Percentiles rank a stretch among this genome's conserved stretches.
Conservation (phyloP, 2,888 invertebrate species). For the Cosmia pyralina region DNA sequence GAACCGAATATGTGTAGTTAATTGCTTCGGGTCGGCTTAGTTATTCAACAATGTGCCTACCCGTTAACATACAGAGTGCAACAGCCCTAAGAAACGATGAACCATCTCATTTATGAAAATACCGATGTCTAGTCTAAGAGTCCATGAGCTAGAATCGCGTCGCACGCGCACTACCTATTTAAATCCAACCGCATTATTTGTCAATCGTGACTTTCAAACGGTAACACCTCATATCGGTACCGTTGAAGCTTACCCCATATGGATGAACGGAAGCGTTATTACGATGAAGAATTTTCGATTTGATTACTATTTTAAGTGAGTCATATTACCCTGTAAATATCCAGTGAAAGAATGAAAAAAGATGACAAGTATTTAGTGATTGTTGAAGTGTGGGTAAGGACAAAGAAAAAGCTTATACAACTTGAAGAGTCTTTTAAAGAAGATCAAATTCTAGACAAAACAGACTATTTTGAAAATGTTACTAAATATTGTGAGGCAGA, state of each 20-base stretch:
- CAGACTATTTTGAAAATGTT: neutral
- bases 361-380: neutral
- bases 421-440: neutral
- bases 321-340: slow-evolving; percentile 1
- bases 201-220: slow-evolving; percentile 43
- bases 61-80: too few relatives aligned
- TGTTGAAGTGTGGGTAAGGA: neutral
- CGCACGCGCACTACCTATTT: slow-evolving; percentile 8
- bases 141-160: slow-evolving; percentile 14
- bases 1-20: neutral
- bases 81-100: neutral
- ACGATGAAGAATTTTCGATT: slow-evolving; percentile 50
- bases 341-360: neutral
- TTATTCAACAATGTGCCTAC: too few relatives aligned
- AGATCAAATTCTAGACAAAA: neutral
- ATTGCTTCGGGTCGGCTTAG: neutral
- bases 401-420: neutral
- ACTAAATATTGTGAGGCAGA: neutral
- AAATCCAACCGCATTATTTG: slow-evolving; percentile 43
- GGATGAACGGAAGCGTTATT: slow-evolving; percentile 43
- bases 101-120: slow-evolving; percentile 17
- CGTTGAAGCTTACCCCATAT: slow-evolving; percentile 44
- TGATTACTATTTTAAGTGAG: slow-evolving; percentile 16
- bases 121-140: slow-evolving; percentile 6
- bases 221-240: slow-evolving; percentile 37